Base-by-base conservation (phyloP, 2,797 vertebrate species). In the Rousettus madagascariensis region DNA sequence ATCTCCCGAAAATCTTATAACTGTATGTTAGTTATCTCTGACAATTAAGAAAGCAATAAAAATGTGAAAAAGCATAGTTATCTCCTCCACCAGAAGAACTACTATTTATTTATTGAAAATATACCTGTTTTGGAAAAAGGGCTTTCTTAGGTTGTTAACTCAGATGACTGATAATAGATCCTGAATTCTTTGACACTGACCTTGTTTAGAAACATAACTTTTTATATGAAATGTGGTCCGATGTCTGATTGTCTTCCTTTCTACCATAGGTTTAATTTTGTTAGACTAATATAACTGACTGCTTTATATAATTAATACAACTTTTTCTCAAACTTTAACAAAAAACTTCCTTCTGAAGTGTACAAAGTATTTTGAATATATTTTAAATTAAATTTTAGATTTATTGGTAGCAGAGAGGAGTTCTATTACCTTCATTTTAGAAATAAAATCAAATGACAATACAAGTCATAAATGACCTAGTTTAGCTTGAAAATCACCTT, bases 321-420 rank as follows among this genome's bases (percentile, higher is more conserved):
- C 7, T 20, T 87, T 91, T 88, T 93, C n/a, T 55, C 92, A 90
- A 30, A 85, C 80, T 87, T 49, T 86, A 77, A 28, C 93, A 95
- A 94, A 95, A 61, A 3, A 9, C 13, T 92, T 83, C 51, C 68
- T 95, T 93, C 84, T 57, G 17, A 84, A 69, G 10, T 91, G 3
- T 61, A 36, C 9, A 65, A 84, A 33, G 53, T 59, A 41, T 68
- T 96, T 85, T 69, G 43, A 87, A 46, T 86, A 75, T 28, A 63
- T 92, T 84, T 95, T 89, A 84, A 94, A 85, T 87, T 89, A 75
- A 87, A 59, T 91, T 95, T 89, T 94, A 94, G 79, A 92, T 88
- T 87, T 96, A 80, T 65, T 94, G 85, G 22, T 92, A 91, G 26
- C 19, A 90, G 41, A 65, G 36, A 90, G n/a, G 51, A 49, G 4